These are phyloP conservation scores for Muschampia plurimacula DNA, from an alignment of 2,888 invertebrate genomes.

Conservation along the genomic window DNA sequence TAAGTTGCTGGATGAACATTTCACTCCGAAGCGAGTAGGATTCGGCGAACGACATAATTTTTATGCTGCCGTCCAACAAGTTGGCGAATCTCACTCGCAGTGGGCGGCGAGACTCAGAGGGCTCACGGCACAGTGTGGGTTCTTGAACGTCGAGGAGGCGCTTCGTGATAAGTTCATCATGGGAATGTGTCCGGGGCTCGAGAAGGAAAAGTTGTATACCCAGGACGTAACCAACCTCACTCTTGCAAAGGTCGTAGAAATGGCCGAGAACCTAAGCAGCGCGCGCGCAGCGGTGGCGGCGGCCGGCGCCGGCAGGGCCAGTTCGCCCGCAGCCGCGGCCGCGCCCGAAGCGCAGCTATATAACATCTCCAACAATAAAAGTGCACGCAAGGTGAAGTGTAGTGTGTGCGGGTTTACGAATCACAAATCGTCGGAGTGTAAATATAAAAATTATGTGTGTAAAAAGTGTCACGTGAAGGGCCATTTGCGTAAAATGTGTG, in stretches of 20 bases:
- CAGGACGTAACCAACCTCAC: constrained; percentile 45
- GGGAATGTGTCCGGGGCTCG: constrained; percentile 42
- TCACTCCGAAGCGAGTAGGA: constrained; percentile 48
- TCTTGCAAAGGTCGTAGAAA: constrained; percentile 46
- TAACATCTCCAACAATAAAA: constrained; percentile 9
- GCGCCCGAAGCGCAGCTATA: constrained; percentile 4
- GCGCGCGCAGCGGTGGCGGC: constrained; percentile 44
- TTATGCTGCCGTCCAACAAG: constrained; percentile 47
- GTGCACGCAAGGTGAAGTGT: constrained; percentile 18
- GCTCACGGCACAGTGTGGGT: constrained; percentile 37
- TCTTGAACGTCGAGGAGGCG: constrained; percentile 39
- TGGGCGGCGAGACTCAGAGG: constrained; percentile 43
- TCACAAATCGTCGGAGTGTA: constrained; percentile 45
- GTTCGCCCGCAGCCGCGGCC: constrained; percentile 3
- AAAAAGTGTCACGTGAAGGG: constrained; percentile 35
- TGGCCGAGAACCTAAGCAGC: constrained; percentile 47
- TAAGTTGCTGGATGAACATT: constrained; percentile 47
- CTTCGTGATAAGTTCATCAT: constrained; percentile 41
- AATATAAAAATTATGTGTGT: constrained; percentile 1
- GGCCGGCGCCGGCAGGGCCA: background rate
- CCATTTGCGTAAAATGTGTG: constrained; percentile 46
- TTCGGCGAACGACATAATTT: constrained; percentile 51
- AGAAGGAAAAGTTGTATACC: constrained; percentile 48
- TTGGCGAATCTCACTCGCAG: constrained; percentile 43
- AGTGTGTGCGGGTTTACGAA: constrained; percentile 41